phyloP scores from a whole-genome alignment of 2,888 invertebrate genomes.

The Crocallis elinguaria region DNA sequence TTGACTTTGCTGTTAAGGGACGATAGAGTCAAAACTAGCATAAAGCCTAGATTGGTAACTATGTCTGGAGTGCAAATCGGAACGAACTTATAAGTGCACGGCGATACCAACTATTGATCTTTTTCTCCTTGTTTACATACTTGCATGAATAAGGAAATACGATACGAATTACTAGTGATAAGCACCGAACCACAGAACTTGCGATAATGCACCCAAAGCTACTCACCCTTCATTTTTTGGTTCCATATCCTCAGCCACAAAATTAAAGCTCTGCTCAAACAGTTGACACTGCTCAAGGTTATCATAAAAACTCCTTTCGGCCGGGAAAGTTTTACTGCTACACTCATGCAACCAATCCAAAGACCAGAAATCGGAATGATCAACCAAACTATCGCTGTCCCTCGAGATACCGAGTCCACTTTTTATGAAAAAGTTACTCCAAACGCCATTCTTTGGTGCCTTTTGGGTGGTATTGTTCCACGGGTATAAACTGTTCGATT shows the following conservation, averaged over 20 bases:
- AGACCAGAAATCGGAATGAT: conserved; percentile 56
- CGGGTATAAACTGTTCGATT: conserved; percentile 74
- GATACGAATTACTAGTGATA: too few species aligned
- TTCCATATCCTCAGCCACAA: conserved; percentile 45
- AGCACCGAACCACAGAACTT: too few species aligned
- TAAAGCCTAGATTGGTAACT: too few species aligned
- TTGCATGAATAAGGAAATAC: too few species aligned
- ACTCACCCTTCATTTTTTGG: conserved; percentile 56
- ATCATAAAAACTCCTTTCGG: conserved; percentile 68
- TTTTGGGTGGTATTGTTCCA: conserved; percentile 72
- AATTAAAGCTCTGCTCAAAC: conserved; percentile 54
- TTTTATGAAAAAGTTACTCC: conserved; percentile 65
- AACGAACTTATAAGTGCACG: too few species aligned
- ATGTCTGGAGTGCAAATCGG: too few species aligned
- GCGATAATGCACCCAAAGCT: not conserved
- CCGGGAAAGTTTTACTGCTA: conserved; percentile 58
- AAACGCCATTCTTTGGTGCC: conserved; percentile 54
- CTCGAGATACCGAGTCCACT: conserved; percentile 62
- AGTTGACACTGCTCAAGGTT: conserved; percentile 66
- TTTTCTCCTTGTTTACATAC: too few species aligned
- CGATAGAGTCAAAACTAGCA: too few species aligned
- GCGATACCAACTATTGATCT: too few species aligned
- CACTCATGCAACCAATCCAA: conserved; percentile 66
- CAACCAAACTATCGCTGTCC: conserved; percentile 52
- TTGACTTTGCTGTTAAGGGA: too few species aligned